Percentiles rank a stretch among this genome's conserved stretches.
These are phyloP conservation scores for Menura novaehollandiae DNA, from an alignment of 2,113 vertebrate species.

Conservation along the genomic window DNA sequence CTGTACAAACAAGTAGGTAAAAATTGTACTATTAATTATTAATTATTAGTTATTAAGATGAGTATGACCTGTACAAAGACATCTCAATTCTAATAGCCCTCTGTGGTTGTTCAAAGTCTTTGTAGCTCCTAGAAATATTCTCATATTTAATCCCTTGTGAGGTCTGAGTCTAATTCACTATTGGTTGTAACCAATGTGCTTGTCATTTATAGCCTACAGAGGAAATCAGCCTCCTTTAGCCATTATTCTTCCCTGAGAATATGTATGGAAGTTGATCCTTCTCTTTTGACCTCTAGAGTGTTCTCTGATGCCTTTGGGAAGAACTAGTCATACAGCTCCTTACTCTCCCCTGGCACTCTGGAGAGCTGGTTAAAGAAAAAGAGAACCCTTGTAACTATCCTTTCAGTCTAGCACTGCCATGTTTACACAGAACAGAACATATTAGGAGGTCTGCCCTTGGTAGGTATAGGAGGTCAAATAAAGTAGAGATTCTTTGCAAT, in stretches of 20 bases:
- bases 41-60: neutral
- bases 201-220: neutral
- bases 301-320: neutral
- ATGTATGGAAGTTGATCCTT: neutral
- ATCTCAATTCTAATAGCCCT: neutral
- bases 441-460: neutral
- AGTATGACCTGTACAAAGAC: neutral
- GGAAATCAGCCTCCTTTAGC: neutral
- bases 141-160: neutral
- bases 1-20: neutral
- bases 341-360: rapidly evolving
- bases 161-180: neutral
- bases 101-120: neutral
- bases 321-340: neutral
- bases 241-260: neutral
- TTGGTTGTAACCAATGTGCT: neutral
- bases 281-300: neutral
- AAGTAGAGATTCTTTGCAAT: neutral
- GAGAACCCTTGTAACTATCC: neutral
- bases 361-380: neutral
- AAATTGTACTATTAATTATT: neutral
- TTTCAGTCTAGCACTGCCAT: neutral
- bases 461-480: neutral
- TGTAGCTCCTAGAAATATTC: neutral
- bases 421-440: neutral